Conservation (phyloP, 2,797 vertebrate species). For the Garrulus glandarius region DNA sequence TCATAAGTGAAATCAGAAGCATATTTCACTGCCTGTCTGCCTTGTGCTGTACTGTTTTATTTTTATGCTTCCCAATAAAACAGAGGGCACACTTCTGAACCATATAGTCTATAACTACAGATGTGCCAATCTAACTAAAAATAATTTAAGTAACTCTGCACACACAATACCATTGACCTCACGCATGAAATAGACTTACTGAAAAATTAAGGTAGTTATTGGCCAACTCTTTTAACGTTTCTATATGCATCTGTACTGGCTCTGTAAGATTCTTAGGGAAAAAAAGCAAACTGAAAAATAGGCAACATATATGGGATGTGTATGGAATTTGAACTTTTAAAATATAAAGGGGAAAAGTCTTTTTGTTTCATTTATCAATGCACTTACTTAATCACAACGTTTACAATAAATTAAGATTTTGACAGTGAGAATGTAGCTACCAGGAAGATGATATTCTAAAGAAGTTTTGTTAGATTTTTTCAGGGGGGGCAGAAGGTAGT, state of each 20-base stretch:
- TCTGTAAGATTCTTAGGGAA: background rate
- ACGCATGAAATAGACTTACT: background rate
- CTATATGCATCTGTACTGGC: background rate
- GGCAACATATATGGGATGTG: background rate
- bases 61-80: slow-evolving; percentile 72
- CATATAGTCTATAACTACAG: slow-evolving; percentile 57
- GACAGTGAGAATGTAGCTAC: background rate
- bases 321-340: background rate
- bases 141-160: slow-evolving; percentile 60
- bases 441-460: background rate
- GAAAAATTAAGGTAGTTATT: background rate
- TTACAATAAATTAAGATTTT: background rate
- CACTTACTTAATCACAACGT: background rate
- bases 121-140: slow-evolving; percentile 49
- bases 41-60: slow-evolving; percentile 53
- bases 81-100: slow-evolving; percentile 65
- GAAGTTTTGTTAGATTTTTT: background rate
- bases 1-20: slow-evolving; percentile 68
- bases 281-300: background rate
- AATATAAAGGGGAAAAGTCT: background rate
- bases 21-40: slow-evolving; percentile 69
- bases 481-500: accelerated
- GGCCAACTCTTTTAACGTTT: background rate
- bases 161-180: background rate
- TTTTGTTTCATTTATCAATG: background rate